Percentiles rank a stretch among this genome's conserved stretches.
Evolutionary conservation across 2,113 vertebrate genomes (phyloP).

Genomic region (Anhinga rufa): DNA sequence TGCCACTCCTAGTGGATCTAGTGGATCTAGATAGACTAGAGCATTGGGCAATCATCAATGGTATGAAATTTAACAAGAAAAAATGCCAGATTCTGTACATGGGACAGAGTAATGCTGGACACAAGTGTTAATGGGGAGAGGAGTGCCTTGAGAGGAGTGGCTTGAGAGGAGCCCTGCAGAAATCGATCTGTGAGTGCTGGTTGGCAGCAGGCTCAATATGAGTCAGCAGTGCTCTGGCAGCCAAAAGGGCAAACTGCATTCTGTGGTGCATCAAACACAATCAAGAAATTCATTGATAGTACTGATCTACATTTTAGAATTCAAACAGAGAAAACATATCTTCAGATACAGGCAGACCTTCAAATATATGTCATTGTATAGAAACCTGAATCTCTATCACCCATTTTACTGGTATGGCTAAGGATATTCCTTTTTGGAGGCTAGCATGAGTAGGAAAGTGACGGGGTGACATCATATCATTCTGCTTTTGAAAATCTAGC

Average conservation of each 20-base stretch:
- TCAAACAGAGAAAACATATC: background rate
- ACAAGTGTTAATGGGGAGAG: background rate
- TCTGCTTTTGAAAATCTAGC: background rate
- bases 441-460: background rate
- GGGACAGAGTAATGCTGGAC: background rate
- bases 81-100: background rate
- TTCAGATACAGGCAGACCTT: background rate
- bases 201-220: background rate
- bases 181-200: background rate
- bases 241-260: rapidly evolving
- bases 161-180: background rate
- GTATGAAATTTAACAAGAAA: background rate
- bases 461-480: background rate
- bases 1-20: no score
- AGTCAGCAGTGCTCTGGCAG: background rate
- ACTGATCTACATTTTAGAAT: background rate
- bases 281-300: background rate
- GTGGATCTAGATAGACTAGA: no score
- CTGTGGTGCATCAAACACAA: no score
- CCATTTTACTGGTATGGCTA: background rate
- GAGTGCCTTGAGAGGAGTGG: rapidly evolving
- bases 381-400: background rate
- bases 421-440: background rate
- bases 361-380: rapidly evolving
- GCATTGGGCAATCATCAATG: rapidly evolving